Percentiles rank a stretch among this genome's conserved stretches.
These are phyloP conservation scores for Dolichoris vasculosae DNA, from an alignment of 1,140 invertebrate species.

Conservation along the genomic window DNA sequence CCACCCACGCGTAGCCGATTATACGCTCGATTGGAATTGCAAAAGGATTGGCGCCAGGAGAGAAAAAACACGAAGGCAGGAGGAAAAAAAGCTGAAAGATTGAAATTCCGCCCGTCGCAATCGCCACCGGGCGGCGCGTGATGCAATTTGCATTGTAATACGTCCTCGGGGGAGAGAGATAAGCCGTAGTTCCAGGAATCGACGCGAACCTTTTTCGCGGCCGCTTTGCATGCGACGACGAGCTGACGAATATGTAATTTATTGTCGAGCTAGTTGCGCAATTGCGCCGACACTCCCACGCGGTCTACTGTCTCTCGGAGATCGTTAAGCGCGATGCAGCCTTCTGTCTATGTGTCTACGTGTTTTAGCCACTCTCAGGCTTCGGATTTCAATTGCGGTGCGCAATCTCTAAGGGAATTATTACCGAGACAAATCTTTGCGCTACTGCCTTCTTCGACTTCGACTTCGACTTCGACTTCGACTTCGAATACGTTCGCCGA, in stretches of 20 bases:
- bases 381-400: neutral
- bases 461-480: neutral
- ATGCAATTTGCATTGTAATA: conserved; percentile 48
- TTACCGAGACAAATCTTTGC: neutral
- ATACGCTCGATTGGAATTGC: conserved; percentile 55
- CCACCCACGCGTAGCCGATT: conserved; percentile 54
- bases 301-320: neutral
- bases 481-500: too few relatives aligned
- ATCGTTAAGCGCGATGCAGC: neutral
- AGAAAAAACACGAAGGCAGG: neutral
- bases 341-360: neutral
- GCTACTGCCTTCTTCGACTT: neutral
- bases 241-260: conserved; percentile 35
- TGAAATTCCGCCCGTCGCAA: conserved; percentile 20
- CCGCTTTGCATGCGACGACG: neutral
- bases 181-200: conserved; percentile 2
- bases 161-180: conserved; percentile 5
- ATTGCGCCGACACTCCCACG: conserved; percentile 29
- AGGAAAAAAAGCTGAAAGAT: conserved; percentile 28
- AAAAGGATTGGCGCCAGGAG: conserved; percentile 41
- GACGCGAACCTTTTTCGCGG: neutral
- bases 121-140: conserved; percentile 14
- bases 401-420: neutral
- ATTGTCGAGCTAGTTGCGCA: neutral
- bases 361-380: neutral